phyloP scores from a whole-genome alignment of 2,888 invertebrate species.

The Mythimna loreyi region DNA sequence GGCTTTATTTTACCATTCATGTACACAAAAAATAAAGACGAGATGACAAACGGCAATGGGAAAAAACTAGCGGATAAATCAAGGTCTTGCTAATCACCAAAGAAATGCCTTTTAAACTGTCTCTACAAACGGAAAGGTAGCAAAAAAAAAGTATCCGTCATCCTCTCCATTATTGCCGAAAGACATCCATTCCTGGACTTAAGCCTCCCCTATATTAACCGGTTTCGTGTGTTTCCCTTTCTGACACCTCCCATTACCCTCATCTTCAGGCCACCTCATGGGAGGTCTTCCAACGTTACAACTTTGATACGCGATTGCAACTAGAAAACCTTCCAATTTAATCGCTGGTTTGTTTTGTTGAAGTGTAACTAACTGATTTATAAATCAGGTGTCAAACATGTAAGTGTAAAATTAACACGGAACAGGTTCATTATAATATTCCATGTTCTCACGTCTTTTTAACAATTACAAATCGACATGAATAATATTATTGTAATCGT shows the following conservation, averaged over 20 bases:
- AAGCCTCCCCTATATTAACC: neutral
- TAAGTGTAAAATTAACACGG: slow-evolving; percentile 2
- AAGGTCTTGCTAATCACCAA: neutral
- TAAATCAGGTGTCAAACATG: slow-evolving; percentile 10
- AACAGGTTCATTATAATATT: slow-evolving; percentile 17
- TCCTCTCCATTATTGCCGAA: neutral
- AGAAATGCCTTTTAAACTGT: neutral
- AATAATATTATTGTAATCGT: slow-evolving; percentile 29
- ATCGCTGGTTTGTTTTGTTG: neutral
- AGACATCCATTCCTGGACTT: neutral
- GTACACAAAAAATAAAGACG: neutral
- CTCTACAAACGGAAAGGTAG: neutral
- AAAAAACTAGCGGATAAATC: neutral
- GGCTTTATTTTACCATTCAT: slow-evolving; percentile 13
- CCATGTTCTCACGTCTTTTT: slow-evolving; percentile 22
- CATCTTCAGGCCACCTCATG: neutral
- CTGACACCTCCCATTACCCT: neutral
- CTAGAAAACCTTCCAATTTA: neutral
- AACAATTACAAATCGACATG: slow-evolving; percentile 33
- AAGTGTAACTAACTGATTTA: slow-evolving; percentile 1
- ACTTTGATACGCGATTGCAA: neutral
- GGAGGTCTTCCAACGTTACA: neutral
- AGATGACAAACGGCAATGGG: neutral
- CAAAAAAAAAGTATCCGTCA: neutral
- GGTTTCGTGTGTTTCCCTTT: neutral